Evolutionary conservation across 2,888 invertebrate species (phyloP).

Genomic region (Drosophila pseudotalamancana): DNA sequence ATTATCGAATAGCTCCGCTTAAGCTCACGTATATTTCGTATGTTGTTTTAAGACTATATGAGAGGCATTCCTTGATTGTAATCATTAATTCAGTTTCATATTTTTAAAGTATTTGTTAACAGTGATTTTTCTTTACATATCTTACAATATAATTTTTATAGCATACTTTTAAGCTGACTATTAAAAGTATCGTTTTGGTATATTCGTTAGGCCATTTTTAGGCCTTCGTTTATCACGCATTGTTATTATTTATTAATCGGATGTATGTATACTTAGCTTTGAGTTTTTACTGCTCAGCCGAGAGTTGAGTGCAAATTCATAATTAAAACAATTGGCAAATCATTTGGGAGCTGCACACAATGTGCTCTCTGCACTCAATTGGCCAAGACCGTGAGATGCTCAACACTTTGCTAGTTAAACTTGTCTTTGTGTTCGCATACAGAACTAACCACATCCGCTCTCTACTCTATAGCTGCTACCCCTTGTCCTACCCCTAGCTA

Average conservation of each 20-base stretch:
- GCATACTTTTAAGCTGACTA: neutral
- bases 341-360: constrained; percentile 62
- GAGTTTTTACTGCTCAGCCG: constrained; percentile 53
- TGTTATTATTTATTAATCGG: neutral
- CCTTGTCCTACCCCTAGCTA: constrained; percentile 9
- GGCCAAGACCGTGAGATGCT: constrained; percentile 34
- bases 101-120: neutral
- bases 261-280: constrained; percentile 7
- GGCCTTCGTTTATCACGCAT: neutral
- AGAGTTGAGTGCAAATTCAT: constrained; percentile 61
- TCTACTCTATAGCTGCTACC: neutral
- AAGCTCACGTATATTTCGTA: no score
- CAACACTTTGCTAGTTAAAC: constrained; percentile 69
- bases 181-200: neutral
- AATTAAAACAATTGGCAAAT: constrained; percentile 71
- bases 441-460: neutral
- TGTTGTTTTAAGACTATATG: no score
- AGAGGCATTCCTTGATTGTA: no score
- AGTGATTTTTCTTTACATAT: no score
- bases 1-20: no score
- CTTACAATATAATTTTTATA: neutral
- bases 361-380: constrained; percentile 6
- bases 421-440: constrained; percentile 48
- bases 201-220: neutral
- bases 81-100: neutral